phyloP scores from a whole-genome alignment of 2,888 invertebrate species.

The Meteorus cinctellus region DNA sequence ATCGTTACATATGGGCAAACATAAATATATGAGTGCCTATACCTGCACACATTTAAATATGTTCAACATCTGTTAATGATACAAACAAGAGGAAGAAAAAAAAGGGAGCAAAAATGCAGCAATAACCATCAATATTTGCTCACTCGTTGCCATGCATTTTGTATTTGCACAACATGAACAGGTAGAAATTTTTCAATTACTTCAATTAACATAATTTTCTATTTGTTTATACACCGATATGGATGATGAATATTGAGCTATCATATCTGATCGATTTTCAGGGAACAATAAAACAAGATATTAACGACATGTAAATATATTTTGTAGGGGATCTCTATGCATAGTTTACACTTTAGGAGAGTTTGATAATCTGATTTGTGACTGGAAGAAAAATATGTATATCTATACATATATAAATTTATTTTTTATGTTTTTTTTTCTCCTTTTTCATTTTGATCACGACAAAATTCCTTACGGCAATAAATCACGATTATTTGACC shows the following conservation, averaged over 20 bases:
- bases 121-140: constrained; percentile 10
- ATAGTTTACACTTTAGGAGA: not conserved
- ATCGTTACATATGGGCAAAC: constrained; percentile 24
- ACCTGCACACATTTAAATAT: not conserved
- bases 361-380: constrained; percentile 3
- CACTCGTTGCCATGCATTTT: constrained; percentile 16
- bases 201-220: not conserved
- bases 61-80: constrained; percentile 28
- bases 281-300: no score
- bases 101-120: not conserved
- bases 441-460: constrained; percentile 34
- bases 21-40: not conserved
- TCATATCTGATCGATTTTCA: not conserved
- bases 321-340: no score
- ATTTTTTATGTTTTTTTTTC: constrained; percentile 1
- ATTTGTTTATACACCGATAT: not conserved
- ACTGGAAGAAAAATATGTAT: not conserved
- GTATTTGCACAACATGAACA: not conserved
- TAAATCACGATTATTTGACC: constrained; percentile 74
- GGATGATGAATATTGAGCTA: not conserved
- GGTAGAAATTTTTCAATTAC: not conserved
- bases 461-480: constrained; percentile 68
- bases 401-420: not conserved
- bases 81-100: not conserved
- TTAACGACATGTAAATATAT: no score